These are phyloP conservation scores for Cynoglossus semilaevis DNA, from an alignment of 2,113 vertebrate species.

Conservation along the genomic window DNA sequence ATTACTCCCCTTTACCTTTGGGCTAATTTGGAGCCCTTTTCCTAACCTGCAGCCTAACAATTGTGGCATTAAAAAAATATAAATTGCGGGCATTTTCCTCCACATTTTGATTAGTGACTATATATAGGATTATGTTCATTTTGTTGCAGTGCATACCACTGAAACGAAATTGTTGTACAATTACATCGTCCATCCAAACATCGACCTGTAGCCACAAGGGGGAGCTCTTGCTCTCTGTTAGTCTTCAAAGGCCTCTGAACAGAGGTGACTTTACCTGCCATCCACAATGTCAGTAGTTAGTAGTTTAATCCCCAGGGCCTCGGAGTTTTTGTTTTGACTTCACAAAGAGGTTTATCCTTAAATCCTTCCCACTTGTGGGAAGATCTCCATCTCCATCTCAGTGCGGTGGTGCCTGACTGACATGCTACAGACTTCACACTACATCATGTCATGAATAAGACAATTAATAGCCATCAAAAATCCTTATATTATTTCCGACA, in stretches of 20 bases:
- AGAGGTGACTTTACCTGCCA: constrained; percentile 68
- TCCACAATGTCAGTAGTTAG: constrained; percentile 56
- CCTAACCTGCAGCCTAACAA: no score
- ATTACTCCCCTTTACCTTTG: no score
- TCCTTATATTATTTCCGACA: not conserved
- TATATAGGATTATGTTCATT: not conserved
- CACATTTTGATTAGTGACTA: no score
- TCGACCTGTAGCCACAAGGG: constrained; percentile 41
- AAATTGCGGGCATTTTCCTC: no score
- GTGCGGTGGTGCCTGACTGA: not conserved
- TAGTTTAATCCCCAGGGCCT: constrained; percentile 59
- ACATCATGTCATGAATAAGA: not conserved
- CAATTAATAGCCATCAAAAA: not conserved
- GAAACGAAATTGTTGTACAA: not conserved
- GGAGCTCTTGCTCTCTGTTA: constrained; percentile 53
- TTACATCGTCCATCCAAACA: not conserved
- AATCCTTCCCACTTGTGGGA: constrained; percentile 26
- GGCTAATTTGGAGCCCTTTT: no score
- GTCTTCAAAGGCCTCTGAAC: not conserved
- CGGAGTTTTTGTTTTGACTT: constrained; percentile 42
- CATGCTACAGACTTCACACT: not conserved
- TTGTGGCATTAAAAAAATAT: no score
- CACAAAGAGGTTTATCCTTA: constrained; percentile 54
- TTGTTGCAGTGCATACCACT: constrained; percentile 2
- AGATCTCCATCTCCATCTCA: no score